Percentiles rank a stretch among this genome's conserved stretches.
These are phyloP conservation scores for Notarius lentiginosus DNA, from an alignment of 2,113 vertebrate genomes.

Conservation along the genomic window DNA sequence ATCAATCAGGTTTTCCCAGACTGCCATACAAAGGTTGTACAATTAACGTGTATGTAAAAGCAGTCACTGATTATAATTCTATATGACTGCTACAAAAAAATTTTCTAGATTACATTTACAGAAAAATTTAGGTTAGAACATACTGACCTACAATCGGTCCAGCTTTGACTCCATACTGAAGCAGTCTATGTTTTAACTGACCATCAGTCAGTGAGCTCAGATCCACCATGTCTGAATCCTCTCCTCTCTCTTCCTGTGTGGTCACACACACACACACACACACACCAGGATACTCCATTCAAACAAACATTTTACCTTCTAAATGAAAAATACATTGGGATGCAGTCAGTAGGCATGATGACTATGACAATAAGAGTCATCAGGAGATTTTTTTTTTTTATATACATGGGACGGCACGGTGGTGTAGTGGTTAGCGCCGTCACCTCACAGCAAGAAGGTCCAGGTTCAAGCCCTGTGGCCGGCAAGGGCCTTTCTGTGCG, in stretches of 20 bases:
- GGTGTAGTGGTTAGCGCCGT: too few relatives aligned
- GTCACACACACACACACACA: not conserved
- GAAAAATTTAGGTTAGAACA: not conserved
- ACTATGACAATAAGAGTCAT: not conserved
- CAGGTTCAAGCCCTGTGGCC: too few relatives aligned
- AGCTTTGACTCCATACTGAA: constrained; percentile 70
- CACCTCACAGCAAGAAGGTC: too few relatives aligned
- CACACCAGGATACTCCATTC: constrained; percentile 5
- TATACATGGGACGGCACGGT: too few relatives aligned
- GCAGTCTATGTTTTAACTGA: constrained; percentile 70
- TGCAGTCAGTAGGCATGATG: not conserved
- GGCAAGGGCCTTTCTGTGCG: too few relatives aligned
- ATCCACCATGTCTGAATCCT: constrained; percentile 58
- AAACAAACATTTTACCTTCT: constrained; percentile 24
- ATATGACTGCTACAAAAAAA: not conserved
- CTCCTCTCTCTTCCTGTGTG: constrained; percentile 47
- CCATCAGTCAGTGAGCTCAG: constrained; percentile 69
- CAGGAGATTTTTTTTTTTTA: not conserved
- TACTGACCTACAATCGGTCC: constrained; percentile 80
- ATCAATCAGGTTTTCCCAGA: not conserved
- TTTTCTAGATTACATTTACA: not conserved
- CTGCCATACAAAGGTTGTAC: not conserved
- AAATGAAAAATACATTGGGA: not conserved
- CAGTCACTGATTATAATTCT: not conserved
- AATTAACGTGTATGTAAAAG: not conserved